Conservation (phyloP, 2,113 vertebrate species). For the Oreochromis niloticus region DNA sequence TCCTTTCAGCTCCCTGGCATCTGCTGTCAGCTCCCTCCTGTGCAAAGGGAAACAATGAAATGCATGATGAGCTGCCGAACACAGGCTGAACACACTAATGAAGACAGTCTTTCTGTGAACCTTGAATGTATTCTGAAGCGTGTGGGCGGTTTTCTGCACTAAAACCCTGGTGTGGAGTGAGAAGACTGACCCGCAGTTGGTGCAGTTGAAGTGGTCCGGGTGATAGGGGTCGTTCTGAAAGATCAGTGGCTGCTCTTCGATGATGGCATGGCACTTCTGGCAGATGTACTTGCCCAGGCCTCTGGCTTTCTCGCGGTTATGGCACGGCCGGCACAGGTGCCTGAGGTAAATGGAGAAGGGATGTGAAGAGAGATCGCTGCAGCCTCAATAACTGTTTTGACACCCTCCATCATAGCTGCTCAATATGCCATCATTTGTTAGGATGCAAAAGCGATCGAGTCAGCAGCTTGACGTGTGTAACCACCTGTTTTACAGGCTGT, state of each 20-base stretch:
- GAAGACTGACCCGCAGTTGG: conserved; percentile 87
- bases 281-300: conserved; percentile 97
- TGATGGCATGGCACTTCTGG: conserved; percentile 98
- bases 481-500: conserved; percentile 2
- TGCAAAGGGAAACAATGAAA: neutral
- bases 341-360: conserved; percentile 54
- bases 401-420: neutral
- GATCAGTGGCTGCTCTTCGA: conserved; percentile 93
- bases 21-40: conserved; percentile 94
- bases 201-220: conserved; percentile 98
- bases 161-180: neutral
- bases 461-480: neutral
- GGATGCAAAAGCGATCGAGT: neutral
- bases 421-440: neutral
- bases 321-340: conserved; percentile 94
- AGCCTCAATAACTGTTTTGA: neutral
- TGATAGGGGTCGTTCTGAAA: conserved; percentile 99
- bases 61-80: neutral
- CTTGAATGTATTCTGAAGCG: neutral
- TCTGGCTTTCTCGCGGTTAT: conserved; percentile 95
- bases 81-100: neutral
- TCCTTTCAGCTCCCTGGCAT: conserved; percentile 95
- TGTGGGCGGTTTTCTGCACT: neutral
- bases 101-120: neutral
- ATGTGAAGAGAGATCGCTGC: neutral